phyloP scores from a whole-genome alignment of 2,113 vertebrate genomes.

The Phylloscopus trochiloides region DNA sequence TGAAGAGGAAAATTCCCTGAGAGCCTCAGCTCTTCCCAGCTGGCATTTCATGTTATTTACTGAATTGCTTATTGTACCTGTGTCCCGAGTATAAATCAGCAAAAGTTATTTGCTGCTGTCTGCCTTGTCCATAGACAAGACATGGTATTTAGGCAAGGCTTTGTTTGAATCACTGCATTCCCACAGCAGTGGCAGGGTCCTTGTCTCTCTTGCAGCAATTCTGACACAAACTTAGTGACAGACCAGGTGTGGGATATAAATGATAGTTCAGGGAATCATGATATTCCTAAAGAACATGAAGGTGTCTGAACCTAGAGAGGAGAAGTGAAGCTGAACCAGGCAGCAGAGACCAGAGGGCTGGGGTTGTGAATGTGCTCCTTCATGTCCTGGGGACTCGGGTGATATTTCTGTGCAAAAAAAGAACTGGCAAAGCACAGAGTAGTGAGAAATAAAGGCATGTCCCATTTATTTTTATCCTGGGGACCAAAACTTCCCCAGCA shows the following conservation, averaged over 20 bases:
- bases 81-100: not conserved
- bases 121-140: not conserved
- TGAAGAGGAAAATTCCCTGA: not conserved
- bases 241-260: not conserved
- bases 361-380: not conserved
- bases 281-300: not conserved
- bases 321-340: not conserved
- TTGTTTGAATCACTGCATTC: not conserved
- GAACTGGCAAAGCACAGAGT: not conserved
- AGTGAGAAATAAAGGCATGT: not conserved
- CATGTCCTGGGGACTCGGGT: not conserved
- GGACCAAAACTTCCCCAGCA: not conserved
- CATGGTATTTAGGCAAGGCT: not conserved
- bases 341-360: not conserved
- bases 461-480: not conserved
- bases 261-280: not conserved
- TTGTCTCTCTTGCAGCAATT: not conserved
- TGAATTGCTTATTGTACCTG: not conserved
- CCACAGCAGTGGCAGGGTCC: not conserved
- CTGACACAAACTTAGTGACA: not conserved
- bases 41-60: not conserved
- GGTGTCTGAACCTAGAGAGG: not conserved
- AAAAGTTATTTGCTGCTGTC: not conserved
- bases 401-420: not conserved
- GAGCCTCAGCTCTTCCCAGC: not conserved